Conservation (phyloP, 2,888 invertebrate genomes). For the Nephrotoma appendiculata region DNA sequence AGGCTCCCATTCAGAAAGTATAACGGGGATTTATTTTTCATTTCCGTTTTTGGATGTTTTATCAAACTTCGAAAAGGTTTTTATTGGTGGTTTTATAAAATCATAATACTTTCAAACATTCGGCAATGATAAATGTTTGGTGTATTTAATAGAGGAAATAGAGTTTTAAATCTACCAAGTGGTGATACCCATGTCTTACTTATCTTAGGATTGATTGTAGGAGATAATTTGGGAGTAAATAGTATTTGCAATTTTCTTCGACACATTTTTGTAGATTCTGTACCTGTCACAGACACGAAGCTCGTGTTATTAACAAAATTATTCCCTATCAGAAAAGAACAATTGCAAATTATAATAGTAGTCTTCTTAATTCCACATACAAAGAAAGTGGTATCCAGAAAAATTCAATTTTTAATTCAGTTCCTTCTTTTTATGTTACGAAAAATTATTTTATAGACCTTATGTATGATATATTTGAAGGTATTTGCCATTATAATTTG, state of each 20-base stretch:
- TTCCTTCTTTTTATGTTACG: constrained; percentile 11
- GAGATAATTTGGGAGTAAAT: background rate
- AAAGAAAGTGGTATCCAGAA: constrained; percentile 11
- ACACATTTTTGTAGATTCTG: background rate
- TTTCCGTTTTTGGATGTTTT: background rate
- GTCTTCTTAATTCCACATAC: constrained; percentile 10
- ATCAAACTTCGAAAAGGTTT: background rate
- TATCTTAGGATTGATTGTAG: background rate
- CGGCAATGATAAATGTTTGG: background rate
- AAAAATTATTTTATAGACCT: constrained; percentile 15
- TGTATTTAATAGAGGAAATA: background rate
- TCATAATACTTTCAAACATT: background rate
- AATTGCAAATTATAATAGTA: constrained; percentile 11
- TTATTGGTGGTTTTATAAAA: background rate
- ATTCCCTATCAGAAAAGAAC: constrained; percentile 9
- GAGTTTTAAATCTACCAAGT: background rate
- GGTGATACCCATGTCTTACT: background rate
- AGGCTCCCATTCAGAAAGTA: constrained; percentile 14
- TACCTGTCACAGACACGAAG: background rate
- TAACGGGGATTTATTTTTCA: constrained; percentile 12
- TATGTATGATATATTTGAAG: too few species aligned
- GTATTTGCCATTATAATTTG: constrained; percentile 7
- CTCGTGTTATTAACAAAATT: background rate
- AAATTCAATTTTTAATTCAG: background rate
- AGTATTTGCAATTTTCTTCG: background rate